These are phyloP conservation scores for Brachionus plicatilis DNA, from an alignment of 1,140 invertebrate genomes.

Conservation along the genomic window DNA sequence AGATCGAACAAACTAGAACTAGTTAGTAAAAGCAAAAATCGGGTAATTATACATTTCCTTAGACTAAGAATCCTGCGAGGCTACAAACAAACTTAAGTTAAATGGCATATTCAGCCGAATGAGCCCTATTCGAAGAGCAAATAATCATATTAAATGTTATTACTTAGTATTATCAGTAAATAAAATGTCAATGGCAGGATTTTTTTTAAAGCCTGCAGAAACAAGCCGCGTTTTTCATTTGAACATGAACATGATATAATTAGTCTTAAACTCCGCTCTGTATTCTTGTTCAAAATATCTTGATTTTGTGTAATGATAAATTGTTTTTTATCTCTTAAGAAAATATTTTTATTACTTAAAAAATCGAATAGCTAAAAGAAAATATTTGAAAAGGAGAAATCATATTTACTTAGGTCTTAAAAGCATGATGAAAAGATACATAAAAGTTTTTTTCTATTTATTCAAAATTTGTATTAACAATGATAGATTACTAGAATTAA, in stretches of 20 bases:
- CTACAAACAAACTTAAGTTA: neutral
- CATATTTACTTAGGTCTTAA: neutral
- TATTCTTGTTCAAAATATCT: neutral
- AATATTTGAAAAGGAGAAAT: neutral
- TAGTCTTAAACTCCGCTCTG: neutral
- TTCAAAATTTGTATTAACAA: neutral
- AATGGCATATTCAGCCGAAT: neutral
- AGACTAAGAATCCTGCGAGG: neutral
- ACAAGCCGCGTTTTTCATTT: neutral
- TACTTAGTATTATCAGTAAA: neutral
- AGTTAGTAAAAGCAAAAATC: neutral
- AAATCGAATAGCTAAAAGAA: conserved; percentile 1
- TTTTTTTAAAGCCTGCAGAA: neutral
- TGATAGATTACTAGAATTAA: conserved; percentile 12
- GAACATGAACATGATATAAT: neutral
- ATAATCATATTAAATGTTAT: neutral
- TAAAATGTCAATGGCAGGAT: neutral
- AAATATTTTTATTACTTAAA: neutral
- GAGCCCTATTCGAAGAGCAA: neutral
- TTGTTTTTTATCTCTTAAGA: neutral
- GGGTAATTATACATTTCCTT: neutral
- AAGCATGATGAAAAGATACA: conserved; percentile 21
- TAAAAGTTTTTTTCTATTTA: neutral
- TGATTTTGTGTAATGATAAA: neutral
- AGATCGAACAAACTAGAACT: neutral